phyloP scores from a whole-genome alignment of 2,113 vertebrate species.

The Dendropsophus ebraccatus region DNA sequence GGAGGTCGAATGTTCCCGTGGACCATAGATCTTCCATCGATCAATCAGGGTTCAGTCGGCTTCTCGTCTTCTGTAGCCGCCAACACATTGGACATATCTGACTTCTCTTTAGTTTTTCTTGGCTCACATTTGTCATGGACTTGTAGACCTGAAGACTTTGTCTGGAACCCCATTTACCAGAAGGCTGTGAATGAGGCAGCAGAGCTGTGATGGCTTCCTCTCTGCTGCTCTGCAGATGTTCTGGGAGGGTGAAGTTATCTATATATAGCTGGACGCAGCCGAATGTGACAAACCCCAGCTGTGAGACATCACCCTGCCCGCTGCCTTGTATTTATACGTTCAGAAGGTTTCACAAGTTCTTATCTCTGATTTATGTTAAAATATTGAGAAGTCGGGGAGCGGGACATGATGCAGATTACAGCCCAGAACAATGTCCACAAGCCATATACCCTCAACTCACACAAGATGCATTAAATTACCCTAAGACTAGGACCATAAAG shows the following conservation, averaged over 20 bases:
- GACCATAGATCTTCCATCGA: no score
- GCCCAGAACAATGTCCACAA: not conserved
- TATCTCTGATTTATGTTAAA: not conserved
- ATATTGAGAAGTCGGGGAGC: not conserved
- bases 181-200: not conserved
- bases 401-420: not conserved
- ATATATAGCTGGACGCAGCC: slow-evolving; percentile 27
- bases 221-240: not conserved
- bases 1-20: no score
- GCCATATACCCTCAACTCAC: not conserved
- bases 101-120: not conserved
- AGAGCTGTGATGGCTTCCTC: not conserved
- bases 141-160: not conserved
- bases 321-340: not conserved
- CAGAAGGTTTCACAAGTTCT: not conserved
- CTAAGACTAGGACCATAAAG: not conserved
- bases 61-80: no score
- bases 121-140: not conserved
- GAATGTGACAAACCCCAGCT: slow-evolving; percentile 27
- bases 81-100: not conserved
- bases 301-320: not conserved
- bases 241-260: slow-evolving; percentile 13
- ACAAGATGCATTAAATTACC: not conserved
- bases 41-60: no score
- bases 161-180: not conserved